Base-by-base conservation (phyloP, 1,140 invertebrate species). In the Cotesia typhae region DNA sequence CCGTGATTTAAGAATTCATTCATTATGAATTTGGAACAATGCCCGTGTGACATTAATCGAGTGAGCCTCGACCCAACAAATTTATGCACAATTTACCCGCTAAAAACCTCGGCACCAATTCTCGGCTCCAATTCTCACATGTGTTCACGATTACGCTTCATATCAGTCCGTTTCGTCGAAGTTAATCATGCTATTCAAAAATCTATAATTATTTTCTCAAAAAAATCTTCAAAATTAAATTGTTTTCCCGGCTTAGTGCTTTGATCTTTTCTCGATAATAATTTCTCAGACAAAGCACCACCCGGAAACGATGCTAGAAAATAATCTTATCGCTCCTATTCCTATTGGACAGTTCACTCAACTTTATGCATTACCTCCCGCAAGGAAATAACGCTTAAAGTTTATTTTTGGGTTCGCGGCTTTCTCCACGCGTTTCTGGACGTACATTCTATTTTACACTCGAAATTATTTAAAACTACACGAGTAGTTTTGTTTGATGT, bases 21-120 rank as follows among this genome's bases (percentile, higher is more conserved):
- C 72, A 76, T 76, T 72, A 76, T 76, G 20, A 7, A 72, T 59
- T 76, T 76, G 75, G 75, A 76, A 71, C 59, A 66, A 57, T 51
- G 75, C 75, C 74, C 74, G 64, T 53, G 37, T 61, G 38, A 63
- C 37, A 74, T 65, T 63, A 75, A 73, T 72, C 28, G 60, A 70
- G 69, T 71, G 66, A 71, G 36, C 52, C 47, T 71, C 69, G 68
- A 67, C 20, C 35, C 17, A 67, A 9, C 65, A 60, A 47, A 60
- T 71, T 70, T 67, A 64, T 72, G 70, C 59, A 72, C 66, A 70
- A 72, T 74, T 73, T 73, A 73, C 66, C 37, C 51, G n/a, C 66
- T 55, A 47, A 47, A 59, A 76, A 69, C 75, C 74, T 75, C 74
- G 74, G 69, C 74, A 71, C 74, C 71, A 69, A 75, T 75, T 55